phyloP scores from a whole-genome alignment of 1,140 invertebrate genomes.

The Aphidius gifuensis region DNA sequence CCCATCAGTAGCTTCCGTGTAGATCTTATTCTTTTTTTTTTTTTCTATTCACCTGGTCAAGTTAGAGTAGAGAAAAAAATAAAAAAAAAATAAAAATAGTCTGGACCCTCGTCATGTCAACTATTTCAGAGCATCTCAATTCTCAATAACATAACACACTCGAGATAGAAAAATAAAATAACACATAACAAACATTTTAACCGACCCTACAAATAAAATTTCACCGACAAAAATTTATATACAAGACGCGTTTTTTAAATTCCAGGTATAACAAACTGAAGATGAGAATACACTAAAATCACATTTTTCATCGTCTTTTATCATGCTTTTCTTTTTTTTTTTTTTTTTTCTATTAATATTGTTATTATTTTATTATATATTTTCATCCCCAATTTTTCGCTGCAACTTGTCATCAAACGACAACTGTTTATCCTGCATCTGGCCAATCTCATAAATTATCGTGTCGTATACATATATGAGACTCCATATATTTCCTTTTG shows the following conservation, averaged over 20 bases:
- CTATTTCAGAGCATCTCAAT: conserved; percentile 46
- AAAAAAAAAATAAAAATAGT: not conserved
- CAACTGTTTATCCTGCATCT: conserved; percentile 33
- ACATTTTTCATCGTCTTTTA: too few relatives aligned
- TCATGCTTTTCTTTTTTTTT: conserved; percentile 6
- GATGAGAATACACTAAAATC: not conserved
- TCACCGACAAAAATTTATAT: conserved; percentile 19
- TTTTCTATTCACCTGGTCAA: conserved; percentile 41
- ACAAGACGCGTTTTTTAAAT: not conserved
- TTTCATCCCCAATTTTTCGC: conserved; percentile 4
- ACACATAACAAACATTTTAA: conserved; percentile 23
- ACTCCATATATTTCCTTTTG: too few relatives aligned
- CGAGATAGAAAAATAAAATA: too few relatives aligned
- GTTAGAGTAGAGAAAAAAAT: conserved; percentile 29
- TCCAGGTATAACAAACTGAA: conserved; percentile 15
- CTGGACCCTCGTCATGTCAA: conserved; percentile 52
- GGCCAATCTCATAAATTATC: conserved; percentile 46
- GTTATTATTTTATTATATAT: conserved; percentile 16
- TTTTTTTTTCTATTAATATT: conserved; percentile 10
- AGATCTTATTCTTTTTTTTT: conserved; percentile 18
- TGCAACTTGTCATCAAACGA: conserved; percentile 35
- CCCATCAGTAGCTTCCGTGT: conserved; percentile 24
- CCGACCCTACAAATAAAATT: conserved; percentile 18
- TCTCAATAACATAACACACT: too few relatives aligned
- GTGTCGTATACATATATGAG: too few relatives aligned